phyloP scores from a whole-genome alignment of 2,888 invertebrate genomes.

The Amphipyra berbera region DNA sequence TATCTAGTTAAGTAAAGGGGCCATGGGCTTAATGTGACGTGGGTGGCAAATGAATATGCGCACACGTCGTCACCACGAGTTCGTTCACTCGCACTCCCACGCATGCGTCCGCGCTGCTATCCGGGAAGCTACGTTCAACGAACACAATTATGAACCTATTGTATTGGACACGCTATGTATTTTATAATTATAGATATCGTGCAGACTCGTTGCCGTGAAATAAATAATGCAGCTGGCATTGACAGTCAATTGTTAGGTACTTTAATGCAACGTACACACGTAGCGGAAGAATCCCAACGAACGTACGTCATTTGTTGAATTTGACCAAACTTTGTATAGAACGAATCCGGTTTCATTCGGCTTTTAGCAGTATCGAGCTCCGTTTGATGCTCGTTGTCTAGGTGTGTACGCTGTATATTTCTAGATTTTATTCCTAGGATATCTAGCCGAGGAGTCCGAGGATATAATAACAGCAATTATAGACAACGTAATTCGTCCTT shows the following conservation, averaged over 20 bases:
- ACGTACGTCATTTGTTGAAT: no score
- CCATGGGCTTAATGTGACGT: slow-evolving; percentile 44
- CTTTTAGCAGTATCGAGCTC: no score
- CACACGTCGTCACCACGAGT: slow-evolving; percentile 55
- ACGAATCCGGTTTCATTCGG: no score
- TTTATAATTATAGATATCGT: slow-evolving; percentile 52
- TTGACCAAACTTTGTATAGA: no score
- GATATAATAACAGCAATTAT: slow-evolving; percentile 8
- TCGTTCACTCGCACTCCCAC: slow-evolving; percentile 70
- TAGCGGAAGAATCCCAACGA: no score
- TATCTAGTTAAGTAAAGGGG: slow-evolving; percentile 33
- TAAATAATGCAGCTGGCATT: slow-evolving; percentile 50
- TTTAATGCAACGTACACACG: slow-evolving; percentile 3
- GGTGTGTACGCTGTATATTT: background rate
- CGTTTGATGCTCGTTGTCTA: no score
- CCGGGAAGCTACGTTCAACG: slow-evolving; percentile 57
- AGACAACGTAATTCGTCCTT: slow-evolving; percentile 17
- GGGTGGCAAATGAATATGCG: slow-evolving; percentile 57
- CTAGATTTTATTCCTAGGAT: slow-evolving; percentile 27
- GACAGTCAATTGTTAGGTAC: slow-evolving; percentile 38
- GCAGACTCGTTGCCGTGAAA: slow-evolving; percentile 50
- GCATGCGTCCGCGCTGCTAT: slow-evolving; percentile 46
- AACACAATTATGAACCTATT: slow-evolving; percentile 53
- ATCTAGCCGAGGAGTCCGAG: slow-evolving; percentile 28
- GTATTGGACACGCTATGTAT: slow-evolving; percentile 58